Base-by-base conservation (phyloP, 2,888 invertebrate species). In the Agrotis puta region DNA sequence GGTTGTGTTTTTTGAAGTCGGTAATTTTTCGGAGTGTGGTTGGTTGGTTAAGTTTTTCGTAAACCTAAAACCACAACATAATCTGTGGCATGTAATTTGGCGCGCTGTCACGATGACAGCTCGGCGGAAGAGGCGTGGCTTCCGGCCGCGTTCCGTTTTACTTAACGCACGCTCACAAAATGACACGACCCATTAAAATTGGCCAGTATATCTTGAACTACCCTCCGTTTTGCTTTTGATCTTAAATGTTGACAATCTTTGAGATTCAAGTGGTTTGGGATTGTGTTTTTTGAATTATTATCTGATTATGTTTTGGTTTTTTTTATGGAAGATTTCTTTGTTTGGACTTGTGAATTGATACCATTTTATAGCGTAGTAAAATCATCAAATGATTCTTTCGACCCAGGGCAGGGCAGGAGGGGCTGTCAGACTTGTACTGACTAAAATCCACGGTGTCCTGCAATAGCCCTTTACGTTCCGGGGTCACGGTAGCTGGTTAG, bases 61-160 rank as follows among this genome's bases (percentile, higher is more conserved):
- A 24, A 77, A 64, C 61, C 43, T 64, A 27, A 59, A 81, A 83
- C 82, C 77, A 65, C 68, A 61, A 70, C 73, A 81, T 86, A 85
- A 88, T 90, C 85, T 88, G 84, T 85, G 87, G 81, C 81, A 83
- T 79, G 84, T 84, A 89, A 89, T 92, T 92, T 91, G 86, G 90
- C 91, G 91, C 91, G 91, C 90, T 91, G 89, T 92, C 91, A 90
- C 82, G 78, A 79, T 91, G 91, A 89, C 90, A 90, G 88, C 79
- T 70, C 89, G 83, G 88, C 94, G 94, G 94, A 94, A 93, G 91
- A 91, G 94, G 94, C 93, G 94, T 93, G 94, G 92, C 87, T 90
- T 91, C 91, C 92, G 91, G 90, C 86, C 88, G 87, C 92, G 93
- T 92, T 94, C 91, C 93, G 90, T 92, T 93, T 92, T 89, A 89